Conservation (phyloP, 2,113 vertebrate species). For the Vombatus ursinus region DNA sequence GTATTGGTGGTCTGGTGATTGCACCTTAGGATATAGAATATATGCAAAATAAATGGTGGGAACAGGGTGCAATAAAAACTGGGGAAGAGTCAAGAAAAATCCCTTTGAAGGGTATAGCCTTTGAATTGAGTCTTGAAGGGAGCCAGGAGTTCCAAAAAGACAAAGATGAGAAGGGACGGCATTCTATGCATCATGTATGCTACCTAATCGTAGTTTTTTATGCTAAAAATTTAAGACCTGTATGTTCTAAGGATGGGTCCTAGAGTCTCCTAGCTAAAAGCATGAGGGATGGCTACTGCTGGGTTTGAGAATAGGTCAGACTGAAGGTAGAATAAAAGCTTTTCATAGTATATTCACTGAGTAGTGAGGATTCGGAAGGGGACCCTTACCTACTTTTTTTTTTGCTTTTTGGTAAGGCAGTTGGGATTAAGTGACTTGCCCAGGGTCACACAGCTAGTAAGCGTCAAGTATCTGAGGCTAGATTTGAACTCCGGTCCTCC, state of each 20-base stretch:
- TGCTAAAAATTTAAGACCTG: neutral
- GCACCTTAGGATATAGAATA: neutral
- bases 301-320: neutral
- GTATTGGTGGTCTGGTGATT: neutral
- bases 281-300: neutral
- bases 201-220: neutral
- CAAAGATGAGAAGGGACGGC: too few species aligned
- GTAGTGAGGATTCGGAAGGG: neutral
- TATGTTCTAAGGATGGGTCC: neutral
- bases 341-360: neutral
- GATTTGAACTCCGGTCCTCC: too few species aligned
- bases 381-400: too few species aligned
- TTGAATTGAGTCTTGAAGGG: neutral
- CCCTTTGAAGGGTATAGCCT: neutral
- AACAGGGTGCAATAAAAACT: neutral
- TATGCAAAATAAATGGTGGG: neutral
- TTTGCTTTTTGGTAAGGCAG: too few species aligned
- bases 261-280: neutral
- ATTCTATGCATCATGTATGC: neutral
- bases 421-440: too few species aligned
- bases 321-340: neutral
- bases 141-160: neutral
- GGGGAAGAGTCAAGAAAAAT: neutral
- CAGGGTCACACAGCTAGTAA: too few species aligned
- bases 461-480: too few species aligned